Evolutionary conservation across 2,113 vertebrate species (phyloP), one percentile per base, ranked within the genome.

Genomic region (Andinoacara biseriatus): DNA sequence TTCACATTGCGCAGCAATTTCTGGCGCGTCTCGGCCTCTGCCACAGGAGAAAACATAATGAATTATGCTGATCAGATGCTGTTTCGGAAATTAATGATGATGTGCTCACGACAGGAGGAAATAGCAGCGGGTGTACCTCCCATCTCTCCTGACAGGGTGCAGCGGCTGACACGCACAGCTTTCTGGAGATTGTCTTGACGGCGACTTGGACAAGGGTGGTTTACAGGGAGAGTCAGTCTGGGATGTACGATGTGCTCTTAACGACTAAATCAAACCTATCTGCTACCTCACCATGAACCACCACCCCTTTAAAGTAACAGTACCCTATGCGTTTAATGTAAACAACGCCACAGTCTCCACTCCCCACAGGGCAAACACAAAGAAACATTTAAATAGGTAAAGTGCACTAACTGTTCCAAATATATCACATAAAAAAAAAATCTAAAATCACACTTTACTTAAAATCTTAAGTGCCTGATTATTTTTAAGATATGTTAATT

Each of bases 1-100:
- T 98, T 98, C 78, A 97, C 97, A 77, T 95, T 97, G 94, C 97
- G 96, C 94, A 98, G 96, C 94, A 98, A 92, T 89, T 96, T 96
- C 96, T 99, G 97, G 54, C 97, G 96, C 90, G 96, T 98, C 95
- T 98, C 97, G 74, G 95, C 95, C 88, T 97, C 97, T 97, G 95
- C 91, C 91, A 93, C 69, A 24, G 38, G 81, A 93, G 85, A 93
- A 93, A 87, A 95, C 88, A 94, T 78, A 20, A 82, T 88, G 78
- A 87, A 40, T 69, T 75, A 59, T 61, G 59, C 40, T n/a, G 81
- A 86, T 93, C 81, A 69, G 80, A 81, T 24, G 20, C 80, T 43
- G 69, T 59, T 15, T 74, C 18, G 76, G 49, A 82, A 31, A 86
- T 63, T 31, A 83, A 72, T 18, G 79, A 52, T 74, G 78, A 52